phyloP scores from a whole-genome alignment of 2,888 invertebrate genomes.

The Nomada ruficornis region DNA sequence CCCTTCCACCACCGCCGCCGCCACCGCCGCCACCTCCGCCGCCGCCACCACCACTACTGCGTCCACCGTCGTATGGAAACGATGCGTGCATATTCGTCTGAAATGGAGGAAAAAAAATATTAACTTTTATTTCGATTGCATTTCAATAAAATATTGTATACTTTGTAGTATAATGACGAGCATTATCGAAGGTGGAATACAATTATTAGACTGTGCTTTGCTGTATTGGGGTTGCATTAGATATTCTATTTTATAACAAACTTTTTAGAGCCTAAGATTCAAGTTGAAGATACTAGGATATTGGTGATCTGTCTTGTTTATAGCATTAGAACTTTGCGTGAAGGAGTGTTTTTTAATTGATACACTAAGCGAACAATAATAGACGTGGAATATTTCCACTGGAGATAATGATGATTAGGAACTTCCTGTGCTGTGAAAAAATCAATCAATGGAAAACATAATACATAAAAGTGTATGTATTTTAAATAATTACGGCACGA shows the following conservation, averaged over 20 bases:
- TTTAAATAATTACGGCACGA: slow-evolving; percentile 22
- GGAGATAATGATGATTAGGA: not conserved
- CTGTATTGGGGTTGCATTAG: too few species aligned
- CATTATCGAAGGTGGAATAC: too few species aligned
- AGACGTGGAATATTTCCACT: not conserved
- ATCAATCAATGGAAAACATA: not conserved
- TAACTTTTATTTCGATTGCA: not conserved
- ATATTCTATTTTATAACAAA: too few species aligned
- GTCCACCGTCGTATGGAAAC: slow-evolving; percentile 85
- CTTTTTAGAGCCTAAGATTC: too few species aligned
- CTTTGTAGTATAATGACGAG: too few species aligned
- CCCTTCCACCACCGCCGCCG: slow-evolving; percentile 75
- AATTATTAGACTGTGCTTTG: too few species aligned
- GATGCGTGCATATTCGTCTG: slow-evolving; percentile 85
- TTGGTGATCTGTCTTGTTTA: too few species aligned
- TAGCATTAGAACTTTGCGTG: too few species aligned
- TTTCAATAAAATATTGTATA: not conserved
- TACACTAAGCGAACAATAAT: not conserved
- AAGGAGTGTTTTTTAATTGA: not conserved
- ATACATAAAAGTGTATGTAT: not conserved
- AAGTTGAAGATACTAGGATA: too few species aligned
- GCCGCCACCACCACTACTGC: slow-evolving; percentile 80
- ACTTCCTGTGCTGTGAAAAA: not conserved
- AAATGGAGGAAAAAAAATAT: slow-evolving; percentile 64
- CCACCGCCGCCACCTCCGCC: slow-evolving; percentile 82